Evolutionary conservation across 2,113 vertebrate genomes (phyloP).

Genomic region (Brachyhypopomus gauderio): DNA sequence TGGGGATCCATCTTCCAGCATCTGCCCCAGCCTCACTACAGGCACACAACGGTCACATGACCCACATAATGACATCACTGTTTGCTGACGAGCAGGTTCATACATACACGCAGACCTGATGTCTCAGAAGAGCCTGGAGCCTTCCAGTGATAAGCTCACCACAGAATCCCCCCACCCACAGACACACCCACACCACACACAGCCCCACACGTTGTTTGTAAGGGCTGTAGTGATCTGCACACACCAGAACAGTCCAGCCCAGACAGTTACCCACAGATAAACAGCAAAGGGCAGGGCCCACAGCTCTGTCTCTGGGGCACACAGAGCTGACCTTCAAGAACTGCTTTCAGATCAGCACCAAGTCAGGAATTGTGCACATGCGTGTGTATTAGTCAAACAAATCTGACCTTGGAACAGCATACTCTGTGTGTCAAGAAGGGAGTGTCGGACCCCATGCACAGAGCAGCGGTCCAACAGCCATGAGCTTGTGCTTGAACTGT

Average conservation of each 20-base stretch:
- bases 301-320: not conserved
- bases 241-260: conserved; percentile 29
- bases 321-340: too few species aligned
- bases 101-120: not conserved
- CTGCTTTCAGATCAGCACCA: too few species aligned
- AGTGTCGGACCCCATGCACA: too few species aligned
- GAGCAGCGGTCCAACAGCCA: too few species aligned
- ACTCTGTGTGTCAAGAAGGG: too few species aligned
- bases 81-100: not conserved
- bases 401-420: too few species aligned
- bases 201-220: not conserved
- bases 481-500: too few species aligned
- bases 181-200: conserved; percentile 15
- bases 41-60: not conserved
- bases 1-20: too few species aligned
- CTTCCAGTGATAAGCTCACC: not conserved
- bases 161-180: not conserved
- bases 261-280: conserved; percentile 62
- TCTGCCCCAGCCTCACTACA: not conserved
- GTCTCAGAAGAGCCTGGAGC: too few species aligned
- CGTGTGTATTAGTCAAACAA: too few species aligned
- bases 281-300: conserved; percentile 27
- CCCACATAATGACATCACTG: not conserved
- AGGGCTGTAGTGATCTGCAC: not conserved
- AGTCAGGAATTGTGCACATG: too few species aligned